Conservation (phyloP, 2,888 invertebrate species). For the Tiphia femorata region DNA sequence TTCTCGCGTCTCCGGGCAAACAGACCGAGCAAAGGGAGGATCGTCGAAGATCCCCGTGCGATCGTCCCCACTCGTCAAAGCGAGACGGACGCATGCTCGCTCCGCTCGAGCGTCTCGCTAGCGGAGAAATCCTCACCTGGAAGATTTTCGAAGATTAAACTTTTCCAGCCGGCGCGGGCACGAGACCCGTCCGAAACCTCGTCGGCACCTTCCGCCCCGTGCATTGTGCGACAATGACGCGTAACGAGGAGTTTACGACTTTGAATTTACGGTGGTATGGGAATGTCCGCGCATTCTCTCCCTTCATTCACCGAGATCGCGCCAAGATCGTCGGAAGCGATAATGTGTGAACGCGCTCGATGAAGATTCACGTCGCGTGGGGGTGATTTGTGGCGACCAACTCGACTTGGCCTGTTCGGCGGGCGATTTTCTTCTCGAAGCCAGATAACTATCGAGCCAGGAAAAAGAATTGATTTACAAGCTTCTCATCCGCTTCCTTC, state of each 20-base stretch:
- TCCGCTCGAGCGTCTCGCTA: no score
- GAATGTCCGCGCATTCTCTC: conserved; percentile 12
- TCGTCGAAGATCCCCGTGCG: background rate
- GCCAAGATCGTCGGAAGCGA: background rate
- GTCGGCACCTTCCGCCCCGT: conserved; percentile 42
- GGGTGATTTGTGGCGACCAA: no score
- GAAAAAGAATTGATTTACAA: no score
- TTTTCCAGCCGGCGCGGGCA: conserved; percentile 37
- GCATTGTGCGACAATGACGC: conserved; percentile 38
- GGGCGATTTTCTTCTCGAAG: no score
- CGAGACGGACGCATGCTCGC: conserved; percentile 17
- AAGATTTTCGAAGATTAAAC: conserved; percentile 37
- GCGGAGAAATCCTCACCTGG: conserved; percentile 33
- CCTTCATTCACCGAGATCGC: conserved; percentile 18
- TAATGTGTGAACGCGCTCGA: conserved; percentile 6
- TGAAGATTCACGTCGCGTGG: no score
- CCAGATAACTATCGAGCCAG: no score
- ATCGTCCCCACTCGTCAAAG: conserved; percentile 35
- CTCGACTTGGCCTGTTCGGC: no score
- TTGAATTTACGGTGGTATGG: no score
- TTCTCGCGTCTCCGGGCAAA: conserved; percentile 25
- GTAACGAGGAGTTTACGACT: conserved; percentile 49
- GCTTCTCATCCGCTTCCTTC: no score
- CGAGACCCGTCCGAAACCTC: conserved; percentile 13
- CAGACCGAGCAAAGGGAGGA: background rate